Base-by-base conservation (phyloP, 2,888 invertebrate genomes). In the Caenorhabditis uteleia region DNA sequence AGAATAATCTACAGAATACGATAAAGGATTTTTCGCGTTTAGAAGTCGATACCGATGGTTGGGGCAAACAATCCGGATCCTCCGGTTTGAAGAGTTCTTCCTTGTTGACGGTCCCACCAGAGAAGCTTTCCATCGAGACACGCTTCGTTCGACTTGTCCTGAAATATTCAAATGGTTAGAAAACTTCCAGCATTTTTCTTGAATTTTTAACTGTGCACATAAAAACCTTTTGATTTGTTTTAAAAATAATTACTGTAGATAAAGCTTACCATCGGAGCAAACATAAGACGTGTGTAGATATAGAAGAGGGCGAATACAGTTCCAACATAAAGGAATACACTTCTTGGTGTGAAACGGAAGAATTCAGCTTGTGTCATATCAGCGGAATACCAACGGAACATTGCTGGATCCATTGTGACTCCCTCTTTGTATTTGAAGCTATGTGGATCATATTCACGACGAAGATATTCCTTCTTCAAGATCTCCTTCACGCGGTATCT, bases 301-400 rank as follows among this genome's bases (percentile, higher is more conserved):
- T 79, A 81, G 70, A 80, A 74, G 20, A 67, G 50, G 14, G 79
- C 67, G 44, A 81, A 57, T 25, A 74, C 60, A 10, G 66, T 53
- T 42, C 77, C 79, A 31, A 75, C 70, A 65, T 78, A 82, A 21
- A 82, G 64, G 58, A 82, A 76, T 16, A 81, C 74, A 21, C 73
- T 56, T 27, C 65, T 67, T 10, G 83, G 83, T 10, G 83, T 83
- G 51, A 70, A 62, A 27, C 83, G 80, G 70, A 83, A 78, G 70
- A 74, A 75, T 50, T 83, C 83, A 4, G 77, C 74, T 49, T 77
- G 79, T 5, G 77, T 79, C 81, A 83, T 83, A 50, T 83, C 81
- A 33, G 78, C 76, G 7, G 83, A 78, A 60, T 83, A 83, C 83
- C 83, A 83, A 26, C 83, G 78, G 75, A 83, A 83, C 79, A 83